Base-by-base conservation (phyloP, 2,797 vertebrate species). In the Ctenopoma multispine region DNA sequence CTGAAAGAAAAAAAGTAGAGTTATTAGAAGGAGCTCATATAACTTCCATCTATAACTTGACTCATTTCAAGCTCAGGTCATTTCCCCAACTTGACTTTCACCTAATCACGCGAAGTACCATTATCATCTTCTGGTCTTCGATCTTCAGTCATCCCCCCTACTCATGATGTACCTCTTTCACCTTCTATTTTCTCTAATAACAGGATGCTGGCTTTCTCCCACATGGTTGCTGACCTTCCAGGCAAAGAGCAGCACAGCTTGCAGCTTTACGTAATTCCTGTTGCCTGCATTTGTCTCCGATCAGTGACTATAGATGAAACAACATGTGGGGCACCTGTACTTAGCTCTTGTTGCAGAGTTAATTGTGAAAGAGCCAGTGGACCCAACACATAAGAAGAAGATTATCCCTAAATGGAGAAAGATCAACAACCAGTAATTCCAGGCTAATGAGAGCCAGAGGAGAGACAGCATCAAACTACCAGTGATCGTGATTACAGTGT, bases 181-280 rank as follows among this genome's bases (percentile, higher is more conserved):
- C 58, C n/a, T 3, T 40, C 9, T 48, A 59, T 40, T 63, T 38
- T 79, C 82, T 85, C 87, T 87, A 88, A 89, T 81, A 89, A 92
- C 92, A 93, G 90, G 87, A 94, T 91, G 89, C 82, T 87, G 83
- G 89, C 67, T 93, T 86, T 92, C 80, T 90, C 55, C 87, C 77
- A 61, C 81, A 90, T 86, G 91, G 91, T 87, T 76, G 54, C 69
- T 88, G 89, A 91, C 84, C 89, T 93, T 75, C 78, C 81, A 92
- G 91, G 85, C 87, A 87, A 88, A 82, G 47, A 57, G 68, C 87
- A 74, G 68, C 79, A 72, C 80, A 84, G 84, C 43, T 75, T 72
- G 87, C 93, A 95, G 94, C 92, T 92, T 95, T 90, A 90, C 95
- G 89, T 91, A 80, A 96, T 95, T 95, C 94, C 66, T 72, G 63